These are phyloP conservation scores for Gephyroberyx darwinii DNA, from an alignment of 2,797 vertebrate species.

Conservation along the genomic window DNA sequence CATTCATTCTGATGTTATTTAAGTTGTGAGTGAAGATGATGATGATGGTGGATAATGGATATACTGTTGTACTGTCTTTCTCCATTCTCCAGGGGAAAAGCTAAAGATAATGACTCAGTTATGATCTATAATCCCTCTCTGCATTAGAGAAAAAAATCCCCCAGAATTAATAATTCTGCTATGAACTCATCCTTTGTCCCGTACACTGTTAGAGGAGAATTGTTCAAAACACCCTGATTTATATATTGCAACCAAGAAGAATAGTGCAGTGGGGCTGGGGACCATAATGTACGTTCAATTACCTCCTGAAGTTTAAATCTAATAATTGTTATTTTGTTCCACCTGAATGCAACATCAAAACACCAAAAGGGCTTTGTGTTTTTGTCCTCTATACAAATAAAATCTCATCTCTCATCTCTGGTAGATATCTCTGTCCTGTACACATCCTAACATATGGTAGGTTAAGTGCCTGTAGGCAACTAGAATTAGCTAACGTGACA, in stretches of 20 bases:
- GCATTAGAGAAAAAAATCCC: constrained; percentile 9
- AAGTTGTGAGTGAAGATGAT: not conserved
- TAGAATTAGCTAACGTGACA: no score
- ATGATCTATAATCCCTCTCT: not conserved
- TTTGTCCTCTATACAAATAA: not conserved
- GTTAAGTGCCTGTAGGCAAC: no score
- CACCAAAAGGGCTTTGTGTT: not conserved
- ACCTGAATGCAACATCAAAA: no score
- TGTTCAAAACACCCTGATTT: no score
- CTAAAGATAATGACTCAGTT: not conserved
- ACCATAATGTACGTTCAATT: not conserved
- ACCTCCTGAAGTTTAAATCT: constrained; percentile 6
- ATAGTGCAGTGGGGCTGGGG: no score
- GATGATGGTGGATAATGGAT: not conserved
- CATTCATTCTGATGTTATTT: not conserved
- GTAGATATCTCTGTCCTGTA: no score
- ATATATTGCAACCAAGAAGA: no score
- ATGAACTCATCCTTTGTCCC: not conserved
- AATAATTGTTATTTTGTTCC: no score
- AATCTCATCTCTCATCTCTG: not conserved
- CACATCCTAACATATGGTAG: no score
- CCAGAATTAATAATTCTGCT: constrained; percentile 8
- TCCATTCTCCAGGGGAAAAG: not conserved
- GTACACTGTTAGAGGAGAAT: no score
- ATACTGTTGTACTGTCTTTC: not conserved